Evolutionary conservation across 2,113 vertebrate genomes (phyloP).

Genomic region (Chrysochloris asiatica): DNA sequence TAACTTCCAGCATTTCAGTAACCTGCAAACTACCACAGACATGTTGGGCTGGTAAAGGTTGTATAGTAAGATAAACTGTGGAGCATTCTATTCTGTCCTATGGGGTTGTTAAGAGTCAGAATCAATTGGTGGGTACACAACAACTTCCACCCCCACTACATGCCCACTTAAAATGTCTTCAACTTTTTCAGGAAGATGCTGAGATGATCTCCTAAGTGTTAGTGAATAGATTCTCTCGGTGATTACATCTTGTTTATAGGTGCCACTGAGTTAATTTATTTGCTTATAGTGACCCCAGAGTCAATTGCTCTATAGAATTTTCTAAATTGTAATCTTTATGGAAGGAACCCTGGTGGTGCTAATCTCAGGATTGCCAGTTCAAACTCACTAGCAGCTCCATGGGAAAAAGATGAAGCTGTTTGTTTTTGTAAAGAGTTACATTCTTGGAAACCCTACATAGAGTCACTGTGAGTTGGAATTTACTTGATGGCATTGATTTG

Average conservation of each 20-base stretch:
- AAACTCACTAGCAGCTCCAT: no score
- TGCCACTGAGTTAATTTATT: not conserved
- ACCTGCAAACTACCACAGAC: no score
- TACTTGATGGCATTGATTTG: no score
- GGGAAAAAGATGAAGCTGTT: no score
- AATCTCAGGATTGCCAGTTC: no score
- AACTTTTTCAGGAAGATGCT: not conserved
- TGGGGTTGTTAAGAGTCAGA: no score
- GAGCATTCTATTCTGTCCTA: not conserved
- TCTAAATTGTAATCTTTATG: not conserved
- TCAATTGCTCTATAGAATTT: not conserved
- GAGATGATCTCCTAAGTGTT: not conserved
- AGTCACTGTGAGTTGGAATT: no score
- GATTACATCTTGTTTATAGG: not conserved
- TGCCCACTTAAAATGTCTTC: not conserved
- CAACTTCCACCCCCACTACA: not conserved
- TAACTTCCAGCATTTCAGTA: no score
- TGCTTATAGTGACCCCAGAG: not conserved
- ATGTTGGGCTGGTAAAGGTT: not conserved
- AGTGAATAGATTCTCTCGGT: not conserved
- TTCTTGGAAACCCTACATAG: no score
- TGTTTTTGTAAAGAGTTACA: no score
- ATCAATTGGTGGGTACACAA: not conserved
- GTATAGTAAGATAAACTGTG: not conserved
- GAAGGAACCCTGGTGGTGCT: no score